Evolutionary conservation across 2,888 invertebrate species (phyloP), one percentile per base, ranked within the genome.

Genomic region (Polietes domitor): DNA sequence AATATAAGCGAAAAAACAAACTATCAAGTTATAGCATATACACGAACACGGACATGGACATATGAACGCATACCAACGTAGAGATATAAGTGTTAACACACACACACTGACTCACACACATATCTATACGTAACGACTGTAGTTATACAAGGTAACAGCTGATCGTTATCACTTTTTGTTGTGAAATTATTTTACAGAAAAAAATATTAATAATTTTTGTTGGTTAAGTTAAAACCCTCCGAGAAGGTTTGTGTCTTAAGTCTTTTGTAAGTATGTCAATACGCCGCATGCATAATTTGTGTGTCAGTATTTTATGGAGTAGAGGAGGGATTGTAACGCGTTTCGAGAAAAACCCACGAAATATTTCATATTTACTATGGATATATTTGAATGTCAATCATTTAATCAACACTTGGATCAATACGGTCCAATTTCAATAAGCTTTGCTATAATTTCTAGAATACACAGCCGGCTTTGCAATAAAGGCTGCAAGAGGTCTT

Each of bases 241-340:
- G n/a, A 15, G 32, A 6, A 32, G n/a, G 61, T 61, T 61, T 61
- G 61, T 61, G 61, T 28, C 61, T 61, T 61, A 61, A 61, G 61
- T 61, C 32, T 61, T 61, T 61, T 61, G 61, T 61, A n/a, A 0
- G 10, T 12, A 37, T 37, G 37, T 37, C 37, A 37, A 3, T 37
- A 10, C 9, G 4, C 12, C 10, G 12, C 6, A 9, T 1, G 9
- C 37, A 3, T 37, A n/a, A n/a, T 37, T 37, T 37, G 37, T 37
- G 7, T 37, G 1, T 3, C 37, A 37, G 12, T 37, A 9, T 32
- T 32, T n/a, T n/a, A n/a, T n/a, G n/a, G n/a, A n/a, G n/a, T n/a
- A n/a, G n/a, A n/a, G n/a, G n/a, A n/a, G n/a, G n/a, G n/a, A n/a
- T n/a, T n/a, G n/a, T n/a, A n/a, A n/a, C n/a, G n/a, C n/a, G n/a